Conservation (phyloP, 2,888 invertebrate genomes). For the Aphodius sticticus region DNA sequence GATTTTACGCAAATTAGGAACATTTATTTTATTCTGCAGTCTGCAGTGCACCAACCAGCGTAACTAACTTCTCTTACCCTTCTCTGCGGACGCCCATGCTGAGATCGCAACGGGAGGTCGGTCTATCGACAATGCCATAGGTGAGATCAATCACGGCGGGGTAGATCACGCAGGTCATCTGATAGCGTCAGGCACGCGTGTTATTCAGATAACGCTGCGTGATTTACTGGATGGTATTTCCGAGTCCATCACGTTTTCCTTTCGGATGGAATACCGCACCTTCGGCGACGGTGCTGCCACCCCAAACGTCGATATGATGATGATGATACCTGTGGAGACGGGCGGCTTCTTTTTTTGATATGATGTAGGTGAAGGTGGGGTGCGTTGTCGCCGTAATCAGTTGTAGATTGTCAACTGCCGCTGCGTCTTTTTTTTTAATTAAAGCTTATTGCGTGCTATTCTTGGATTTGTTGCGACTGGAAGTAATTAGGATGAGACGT, state of each 20-base stretch:
- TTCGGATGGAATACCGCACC: not conserved
- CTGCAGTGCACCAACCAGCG: no score
- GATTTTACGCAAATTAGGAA: no score
- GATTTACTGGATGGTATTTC: slow-evolving; percentile 56
- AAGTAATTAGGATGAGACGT: not conserved
- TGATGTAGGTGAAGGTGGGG: not conserved
- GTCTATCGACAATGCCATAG: not conserved
- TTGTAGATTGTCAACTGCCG: not conserved
- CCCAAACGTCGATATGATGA: not conserved
- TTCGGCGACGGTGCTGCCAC: not conserved
- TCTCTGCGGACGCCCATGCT: not conserved
- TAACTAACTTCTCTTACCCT: no score
- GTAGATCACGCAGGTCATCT: slow-evolving; percentile 58
- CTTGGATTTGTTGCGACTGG: not conserved
- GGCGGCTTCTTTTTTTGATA: not conserved
- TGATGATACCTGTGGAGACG: not conserved
- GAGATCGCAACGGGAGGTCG: not conserved
- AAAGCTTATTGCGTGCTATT: not conserved
- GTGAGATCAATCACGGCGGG: slow-evolving; percentile 51
- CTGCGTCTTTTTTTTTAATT: not conserved
- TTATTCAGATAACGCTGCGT: slow-evolving; percentile 55
- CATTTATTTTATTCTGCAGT: no score
- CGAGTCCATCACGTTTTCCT: slow-evolving; percentile 53
- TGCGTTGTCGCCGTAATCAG: not conserved
- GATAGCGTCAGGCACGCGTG: slow-evolving; percentile 57